phyloP scores from a whole-genome alignment of 2,797 vertebrate genomes.

The Siniperca undulata region DNA sequence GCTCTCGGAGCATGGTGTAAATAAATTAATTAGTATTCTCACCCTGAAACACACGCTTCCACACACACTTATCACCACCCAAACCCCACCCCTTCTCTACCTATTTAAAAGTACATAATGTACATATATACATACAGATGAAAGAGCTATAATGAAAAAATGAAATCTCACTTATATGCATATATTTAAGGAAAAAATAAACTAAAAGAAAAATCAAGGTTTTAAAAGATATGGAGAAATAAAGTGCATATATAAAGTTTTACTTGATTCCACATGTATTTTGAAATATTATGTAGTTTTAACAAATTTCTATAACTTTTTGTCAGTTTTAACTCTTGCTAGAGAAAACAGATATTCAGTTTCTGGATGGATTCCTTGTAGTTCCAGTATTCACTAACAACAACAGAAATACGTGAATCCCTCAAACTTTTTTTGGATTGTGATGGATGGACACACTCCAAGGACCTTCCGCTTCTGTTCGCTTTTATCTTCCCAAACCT shows the following conservation, averaged over 20 bases:
- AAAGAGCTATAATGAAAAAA: conserved; percentile 80
- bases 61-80: conserved; percentile 33
- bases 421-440: conserved; percentile 47
- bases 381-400: conserved; percentile 47
- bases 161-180: conserved; percentile 81
- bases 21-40: conserved; percentile 56
- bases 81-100: conserved; percentile 38
- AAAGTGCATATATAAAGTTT: conserved; percentile 75
- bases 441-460: conserved; percentile 47
- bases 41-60: conserved; percentile 36
- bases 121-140: conserved; percentile 85
- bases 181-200: conserved; percentile 82
- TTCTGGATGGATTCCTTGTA: conserved; percentile 62
- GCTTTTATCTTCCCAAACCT: conserved; percentile 69
- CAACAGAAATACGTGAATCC: conserved; percentile 46
- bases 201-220: conserved; percentile 63
- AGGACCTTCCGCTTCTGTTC: conserved; percentile 58
- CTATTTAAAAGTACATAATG: conserved; percentile 79
- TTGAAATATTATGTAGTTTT: conserved; percentile 88
- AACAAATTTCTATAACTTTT: conserved; percentile 87
- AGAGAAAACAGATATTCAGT: conserved; percentile 58
- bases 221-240: conserved; percentile 74
- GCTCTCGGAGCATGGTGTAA: conserved; percentile 95
- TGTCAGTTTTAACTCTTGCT: conserved; percentile 81
- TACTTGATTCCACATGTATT: conserved; percentile 85